phyloP scores from a whole-genome alignment of 2,113 vertebrate genomes.

The Neolamprologus hecqui region DNA sequence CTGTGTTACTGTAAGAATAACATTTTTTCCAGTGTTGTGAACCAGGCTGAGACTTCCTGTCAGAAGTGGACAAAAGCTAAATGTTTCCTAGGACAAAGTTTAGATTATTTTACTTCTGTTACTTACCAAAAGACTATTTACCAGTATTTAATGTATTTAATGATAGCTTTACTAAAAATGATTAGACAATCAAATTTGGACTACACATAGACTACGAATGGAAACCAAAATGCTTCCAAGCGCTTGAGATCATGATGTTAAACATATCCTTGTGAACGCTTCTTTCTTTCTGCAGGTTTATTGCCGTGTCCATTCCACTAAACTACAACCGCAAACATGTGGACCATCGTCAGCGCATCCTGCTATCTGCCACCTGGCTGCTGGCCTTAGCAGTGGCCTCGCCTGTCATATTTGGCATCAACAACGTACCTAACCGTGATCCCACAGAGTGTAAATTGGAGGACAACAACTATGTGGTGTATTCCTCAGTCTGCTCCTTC shows the following conservation, averaged over 20 bases:
- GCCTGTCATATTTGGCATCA: slow-evolving; percentile 87
- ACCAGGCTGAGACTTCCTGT: background rate
- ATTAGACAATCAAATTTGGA: background rate
- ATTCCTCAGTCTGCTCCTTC: slow-evolving; percentile 92
- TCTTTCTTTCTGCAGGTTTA: slow-evolving; percentile 75
- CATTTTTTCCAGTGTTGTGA: background rate
- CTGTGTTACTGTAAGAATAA: background rate
- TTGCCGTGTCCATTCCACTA: slow-evolving; percentile 83
- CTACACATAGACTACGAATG: background rate
- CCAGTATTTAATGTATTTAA: background rate
- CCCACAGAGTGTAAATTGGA: slow-evolving; percentile 83
- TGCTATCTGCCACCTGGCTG: slow-evolving; percentile 89
- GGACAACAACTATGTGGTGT: slow-evolving; percentile 85
- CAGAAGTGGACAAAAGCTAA: background rate
- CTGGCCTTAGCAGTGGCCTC: slow-evolving; percentile 87
- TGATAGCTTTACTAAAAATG: background rate
- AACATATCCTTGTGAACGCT: background rate
- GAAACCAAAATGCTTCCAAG: background rate
- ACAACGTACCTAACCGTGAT: slow-evolving; percentile 77
- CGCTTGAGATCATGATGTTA: background rate
- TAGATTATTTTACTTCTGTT: background rate
- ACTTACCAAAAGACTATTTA: background rate
- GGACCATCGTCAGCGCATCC: slow-evolving; percentile 79
- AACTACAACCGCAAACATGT: slow-evolving; percentile 83
- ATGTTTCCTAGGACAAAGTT: background rate